These are phyloP conservation scores for Cuculus canorus DNA, from an alignment of 2,797 vertebrate genomes.

Conservation along the genomic window DNA sequence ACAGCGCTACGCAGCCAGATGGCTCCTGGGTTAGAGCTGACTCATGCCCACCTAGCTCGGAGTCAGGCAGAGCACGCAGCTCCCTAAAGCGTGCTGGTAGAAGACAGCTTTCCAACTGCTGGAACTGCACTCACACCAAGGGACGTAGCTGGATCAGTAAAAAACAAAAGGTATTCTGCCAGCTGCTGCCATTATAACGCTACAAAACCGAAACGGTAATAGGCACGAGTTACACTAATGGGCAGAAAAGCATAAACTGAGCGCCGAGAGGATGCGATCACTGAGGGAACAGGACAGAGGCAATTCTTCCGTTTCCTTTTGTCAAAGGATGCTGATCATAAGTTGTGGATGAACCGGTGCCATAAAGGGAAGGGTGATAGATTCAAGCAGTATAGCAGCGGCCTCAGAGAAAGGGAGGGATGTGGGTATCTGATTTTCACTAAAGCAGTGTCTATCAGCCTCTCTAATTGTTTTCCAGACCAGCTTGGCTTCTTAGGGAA, in stretches of 20 bases:
- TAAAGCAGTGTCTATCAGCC: neutral
- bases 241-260: neutral
- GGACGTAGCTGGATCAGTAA: neutral
- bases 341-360: neutral
- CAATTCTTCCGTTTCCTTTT: neutral
- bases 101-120: neutral
- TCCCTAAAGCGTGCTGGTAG: neutral
- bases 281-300: neutral
- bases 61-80: neutral
- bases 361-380: neutral
- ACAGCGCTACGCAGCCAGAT: neutral
- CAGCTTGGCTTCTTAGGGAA: neutral
- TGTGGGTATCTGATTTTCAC: neutral
- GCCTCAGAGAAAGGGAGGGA: neutral
- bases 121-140: neutral
- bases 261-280: neutral
- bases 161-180: neutral
- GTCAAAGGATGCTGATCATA: neutral
- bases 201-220: neutral
- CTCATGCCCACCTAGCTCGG: conserved; percentile 16
- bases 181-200: neutral
- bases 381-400: neutral
- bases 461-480: neutral
- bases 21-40: conserved; percentile 53
- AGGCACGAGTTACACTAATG: neutral